Percentiles rank a stretch among this genome's conserved stretches.
Evolutionary conservation across 2,113 vertebrate genomes (phyloP).

Genomic region (Ciconia boyciana): DNA sequence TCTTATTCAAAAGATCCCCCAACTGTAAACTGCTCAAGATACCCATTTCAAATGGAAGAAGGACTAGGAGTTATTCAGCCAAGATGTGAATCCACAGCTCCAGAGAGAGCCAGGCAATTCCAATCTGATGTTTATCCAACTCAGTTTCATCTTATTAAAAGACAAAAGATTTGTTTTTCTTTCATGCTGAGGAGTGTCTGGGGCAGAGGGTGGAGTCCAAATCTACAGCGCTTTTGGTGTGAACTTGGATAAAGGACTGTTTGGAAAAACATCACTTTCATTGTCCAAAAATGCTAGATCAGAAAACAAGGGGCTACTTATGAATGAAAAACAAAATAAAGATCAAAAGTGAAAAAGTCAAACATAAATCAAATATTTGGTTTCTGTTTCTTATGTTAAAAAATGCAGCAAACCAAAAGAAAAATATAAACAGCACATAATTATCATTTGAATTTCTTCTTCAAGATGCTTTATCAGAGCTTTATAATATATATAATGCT

Average conservation of each 20-base stretch:
- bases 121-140: slow-evolving; percentile 4
- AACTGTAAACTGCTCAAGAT: background rate
- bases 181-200: slow-evolving; percentile 43
- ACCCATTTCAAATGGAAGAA: background rate
- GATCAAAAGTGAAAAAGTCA: slow-evolving; percentile 34
- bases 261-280: background rate
- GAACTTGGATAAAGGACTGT: slow-evolving; percentile 2
- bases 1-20: background rate
- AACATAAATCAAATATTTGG: background rate
- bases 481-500: slow-evolving; percentile 43
- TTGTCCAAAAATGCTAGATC: slow-evolving; percentile 2
- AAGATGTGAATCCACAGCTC: background rate
- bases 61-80: background rate
- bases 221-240: background rate
- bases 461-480: slow-evolving; percentile 27
- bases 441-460: slow-evolving; percentile 4
- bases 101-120: background rate
- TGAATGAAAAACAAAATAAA: background rate
- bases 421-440: background rate
- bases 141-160: background rate
- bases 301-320: background rate
- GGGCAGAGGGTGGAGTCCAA: slow-evolving; percentile 11
- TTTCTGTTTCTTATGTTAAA: background rate
- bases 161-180: slow-evolving; percentile 1
- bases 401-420: background rate